Conservation (phyloP, 2,797 vertebrate species). For the Amazona finschi region DNA sequence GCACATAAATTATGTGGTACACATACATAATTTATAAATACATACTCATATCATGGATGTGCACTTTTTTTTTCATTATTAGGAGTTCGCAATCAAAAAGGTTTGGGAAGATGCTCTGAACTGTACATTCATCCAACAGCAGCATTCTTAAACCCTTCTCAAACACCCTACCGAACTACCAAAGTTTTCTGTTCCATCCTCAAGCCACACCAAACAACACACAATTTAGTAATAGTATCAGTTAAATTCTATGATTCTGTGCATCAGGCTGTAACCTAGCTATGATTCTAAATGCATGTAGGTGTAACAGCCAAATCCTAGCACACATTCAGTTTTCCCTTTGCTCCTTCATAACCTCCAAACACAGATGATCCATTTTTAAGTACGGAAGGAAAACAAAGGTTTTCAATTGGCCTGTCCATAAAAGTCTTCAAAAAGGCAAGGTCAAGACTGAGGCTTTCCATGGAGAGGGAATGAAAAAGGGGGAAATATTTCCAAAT, state of each 20-base stretch:
- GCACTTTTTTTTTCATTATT: not conserved
- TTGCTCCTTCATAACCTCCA: not conserved
- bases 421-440: not conserved
- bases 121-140: not conserved
- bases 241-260: not conserved
- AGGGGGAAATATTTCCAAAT: not conserved
- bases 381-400: not conserved
- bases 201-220: not conserved
- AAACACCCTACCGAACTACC: not conserved
- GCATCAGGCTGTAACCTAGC: not conserved
- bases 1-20: not conserved
- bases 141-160: not conserved
- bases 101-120: not conserved
- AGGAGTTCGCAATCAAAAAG: not conserved
- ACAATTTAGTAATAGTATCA: not conserved
- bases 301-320: not conserved
- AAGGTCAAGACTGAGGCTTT: not conserved
- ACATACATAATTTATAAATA: not conserved
- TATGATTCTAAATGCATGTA: not conserved
- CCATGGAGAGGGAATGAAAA: not conserved
- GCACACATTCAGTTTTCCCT: accelerated
- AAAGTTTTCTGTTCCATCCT: not conserved
- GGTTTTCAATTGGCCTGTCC: not conserved
- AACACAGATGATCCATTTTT: not conserved
- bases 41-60: too few species aligned